Conservation (phyloP, 2,113 vertebrate genomes). For the Bagarius yarrelli region DNA sequence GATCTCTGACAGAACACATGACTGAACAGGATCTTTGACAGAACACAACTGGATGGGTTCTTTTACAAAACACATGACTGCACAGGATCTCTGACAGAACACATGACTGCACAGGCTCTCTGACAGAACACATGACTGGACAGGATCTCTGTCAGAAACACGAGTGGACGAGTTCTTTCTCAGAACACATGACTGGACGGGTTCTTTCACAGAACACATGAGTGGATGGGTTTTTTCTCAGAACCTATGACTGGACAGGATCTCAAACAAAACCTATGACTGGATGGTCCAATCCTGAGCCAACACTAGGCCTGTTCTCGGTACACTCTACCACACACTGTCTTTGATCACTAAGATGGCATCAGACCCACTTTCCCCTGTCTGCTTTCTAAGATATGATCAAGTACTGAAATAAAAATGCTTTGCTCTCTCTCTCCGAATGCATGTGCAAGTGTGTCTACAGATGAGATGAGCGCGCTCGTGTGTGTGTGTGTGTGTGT, state of each 20-base stretch:
- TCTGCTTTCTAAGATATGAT: conserved; percentile 50
- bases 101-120: not conserved
- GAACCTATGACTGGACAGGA: not conserved
- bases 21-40: not conserved
- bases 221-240: not conserved
- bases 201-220: not conserved
- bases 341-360: conserved; percentile 46
- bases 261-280: too few relatives aligned
- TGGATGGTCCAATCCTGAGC: conserved; percentile 6
- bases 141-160: not conserved
- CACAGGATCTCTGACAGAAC: not conserved
- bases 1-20: not conserved
- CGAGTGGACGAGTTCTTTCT: not conserved
- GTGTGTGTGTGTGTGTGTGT: not conserved
- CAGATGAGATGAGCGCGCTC: conserved; percentile 35
- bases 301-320: conserved; percentile 33
- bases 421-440: conserved; percentile 16
- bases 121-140: not conserved
- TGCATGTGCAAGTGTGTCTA: conserved; percentile 33
- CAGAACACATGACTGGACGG: too few relatives aligned
- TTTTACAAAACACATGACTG: not conserved
- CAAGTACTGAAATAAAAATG: conserved; percentile 46
- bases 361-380: conserved; percentile 31
- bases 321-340: not conserved
- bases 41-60: not conserved